A percentile compares a stretch with the other conserved stretches of the same genome.
These are phyloP conservation scores for Himantopus leucocephalus DNA, from an alignment of 2,113 vertebrate species.

Conservation along the genomic window DNA sequence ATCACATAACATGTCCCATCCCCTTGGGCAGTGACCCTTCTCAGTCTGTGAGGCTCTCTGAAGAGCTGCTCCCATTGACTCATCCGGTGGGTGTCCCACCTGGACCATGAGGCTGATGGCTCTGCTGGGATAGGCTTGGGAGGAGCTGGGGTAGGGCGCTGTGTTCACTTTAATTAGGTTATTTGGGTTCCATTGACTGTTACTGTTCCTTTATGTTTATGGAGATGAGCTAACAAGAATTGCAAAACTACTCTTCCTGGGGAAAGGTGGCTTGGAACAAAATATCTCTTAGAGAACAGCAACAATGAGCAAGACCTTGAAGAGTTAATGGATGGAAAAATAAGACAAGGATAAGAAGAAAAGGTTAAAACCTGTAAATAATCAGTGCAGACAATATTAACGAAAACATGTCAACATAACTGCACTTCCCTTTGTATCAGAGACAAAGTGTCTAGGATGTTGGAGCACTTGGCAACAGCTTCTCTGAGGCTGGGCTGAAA, in stretches of 20 bases:
- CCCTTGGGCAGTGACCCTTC: background rate
- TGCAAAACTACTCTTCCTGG: background rate
- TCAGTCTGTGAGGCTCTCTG: background rate
- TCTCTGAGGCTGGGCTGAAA: background rate
- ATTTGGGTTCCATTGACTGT: background rate
- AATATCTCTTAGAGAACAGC: background rate
- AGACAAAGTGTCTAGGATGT: background rate
- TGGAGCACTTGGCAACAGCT: background rate
- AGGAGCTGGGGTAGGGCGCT: background rate
- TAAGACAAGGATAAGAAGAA: background rate
- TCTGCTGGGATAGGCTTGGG: background rate
- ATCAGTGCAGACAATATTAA: background rate
- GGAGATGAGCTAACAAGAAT: background rate
- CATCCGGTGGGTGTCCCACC: accelerated
- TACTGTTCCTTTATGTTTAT: background rate
- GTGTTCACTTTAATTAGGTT: background rate
- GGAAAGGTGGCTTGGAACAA: background rate
- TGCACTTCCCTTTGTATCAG: background rate
- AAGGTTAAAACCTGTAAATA: background rate
- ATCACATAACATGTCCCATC: background rate
- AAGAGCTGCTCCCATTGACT: background rate
- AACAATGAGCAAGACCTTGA: background rate
- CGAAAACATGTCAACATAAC: background rate
- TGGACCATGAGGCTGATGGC: background rate
- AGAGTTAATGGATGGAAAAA: background rate